These are phyloP conservation scores for Hyles vespertilio DNA, from an alignment of 1,140 invertebrate species.

Conservation along the genomic window DNA sequence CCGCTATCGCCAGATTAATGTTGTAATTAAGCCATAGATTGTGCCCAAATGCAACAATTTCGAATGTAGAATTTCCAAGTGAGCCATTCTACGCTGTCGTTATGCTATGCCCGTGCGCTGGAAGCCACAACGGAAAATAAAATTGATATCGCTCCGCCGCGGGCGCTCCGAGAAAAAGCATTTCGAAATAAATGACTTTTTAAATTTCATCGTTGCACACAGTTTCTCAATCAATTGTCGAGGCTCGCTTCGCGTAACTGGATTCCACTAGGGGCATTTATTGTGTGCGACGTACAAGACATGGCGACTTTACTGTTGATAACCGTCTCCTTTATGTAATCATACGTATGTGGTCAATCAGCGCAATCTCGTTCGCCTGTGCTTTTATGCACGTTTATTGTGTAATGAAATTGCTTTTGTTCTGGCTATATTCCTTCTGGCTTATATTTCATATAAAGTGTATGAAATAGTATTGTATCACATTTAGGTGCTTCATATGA, in stretches of 20 bases:
- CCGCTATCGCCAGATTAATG: no score
- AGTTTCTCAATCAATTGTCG: conserved; percentile 74
- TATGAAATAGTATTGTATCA: no score
- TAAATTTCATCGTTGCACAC: conserved; percentile 76
- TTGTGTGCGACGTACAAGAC: conserved; percentile 65
- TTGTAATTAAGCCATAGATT: no score
- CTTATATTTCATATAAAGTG: no score
- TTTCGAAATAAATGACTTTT: conserved; percentile 76
- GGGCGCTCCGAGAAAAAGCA: conserved; percentile 71
- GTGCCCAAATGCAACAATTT: conserved; percentile 1
- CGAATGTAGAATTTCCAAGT: conserved; percentile 3
- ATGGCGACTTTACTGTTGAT: conserved; percentile 47
- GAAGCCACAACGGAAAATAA: conserved; percentile 69
- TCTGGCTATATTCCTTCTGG: no score
- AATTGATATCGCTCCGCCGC: conserved; percentile 68
- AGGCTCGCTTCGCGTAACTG: conserved; percentile 66
- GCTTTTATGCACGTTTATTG: no score
- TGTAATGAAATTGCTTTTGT: no score
- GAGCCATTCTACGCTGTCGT: conserved; percentile 1
- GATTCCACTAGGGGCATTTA: conserved; percentile 70
- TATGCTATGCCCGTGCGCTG: conserved; percentile 22
- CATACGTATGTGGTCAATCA: no score
- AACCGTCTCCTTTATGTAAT: no score
- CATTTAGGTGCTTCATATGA: no score
- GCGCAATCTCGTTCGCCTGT: no score